phyloP scores from a whole-genome alignment of 2,888 invertebrate genomes.

The Drosophila helvetica region DNA sequence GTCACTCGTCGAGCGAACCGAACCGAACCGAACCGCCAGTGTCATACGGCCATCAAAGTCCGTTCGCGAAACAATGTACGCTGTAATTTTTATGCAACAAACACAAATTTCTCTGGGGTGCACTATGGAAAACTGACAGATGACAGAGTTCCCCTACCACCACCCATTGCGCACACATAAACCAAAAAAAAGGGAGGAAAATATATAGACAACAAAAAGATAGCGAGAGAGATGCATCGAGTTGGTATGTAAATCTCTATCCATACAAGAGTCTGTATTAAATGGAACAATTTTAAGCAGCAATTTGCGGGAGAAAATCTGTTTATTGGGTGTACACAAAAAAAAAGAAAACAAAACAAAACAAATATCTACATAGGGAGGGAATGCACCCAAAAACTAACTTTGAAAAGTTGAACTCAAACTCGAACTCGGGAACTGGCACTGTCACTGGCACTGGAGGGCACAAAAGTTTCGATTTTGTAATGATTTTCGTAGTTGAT shows the following conservation, averaged over 20 bases:
- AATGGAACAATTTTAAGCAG: conserved; percentile 45
- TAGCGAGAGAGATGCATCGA: conserved; percentile 20
- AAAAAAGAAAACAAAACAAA: conserved; percentile 6
- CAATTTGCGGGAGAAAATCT: conserved; percentile 64
- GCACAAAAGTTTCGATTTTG: conserved; percentile 20
- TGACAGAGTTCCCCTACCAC: conserved; percentile 49
- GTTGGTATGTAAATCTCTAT: conserved; percentile 21
- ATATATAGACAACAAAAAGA: conserved; percentile 46
- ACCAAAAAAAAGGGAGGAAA: conserved; percentile 29
- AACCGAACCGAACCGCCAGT: conserved; percentile 8
- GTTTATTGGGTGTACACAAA: conserved; percentile 46
- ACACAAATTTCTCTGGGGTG: conserved; percentile 76
- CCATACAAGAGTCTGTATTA: conserved; percentile 17
- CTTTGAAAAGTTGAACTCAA: conserved; percentile 32
- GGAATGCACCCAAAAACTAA: conserved; percentile 46
- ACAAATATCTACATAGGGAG: conserved; percentile 5
- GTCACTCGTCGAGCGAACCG: neutral
- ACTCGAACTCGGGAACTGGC: conserved; percentile 8
- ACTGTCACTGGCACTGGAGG: neutral
- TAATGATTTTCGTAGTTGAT: conserved; percentile 39
- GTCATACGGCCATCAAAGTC: conserved; percentile 72
- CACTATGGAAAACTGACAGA: conserved; percentile 77
- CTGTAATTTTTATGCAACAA: conserved; percentile 76
- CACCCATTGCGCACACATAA: conserved; percentile 15
- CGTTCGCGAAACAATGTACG: conserved; percentile 70